phyloP scores from a whole-genome alignment of 2,113 vertebrate species.

The Tychaedon coryphoeus region DNA sequence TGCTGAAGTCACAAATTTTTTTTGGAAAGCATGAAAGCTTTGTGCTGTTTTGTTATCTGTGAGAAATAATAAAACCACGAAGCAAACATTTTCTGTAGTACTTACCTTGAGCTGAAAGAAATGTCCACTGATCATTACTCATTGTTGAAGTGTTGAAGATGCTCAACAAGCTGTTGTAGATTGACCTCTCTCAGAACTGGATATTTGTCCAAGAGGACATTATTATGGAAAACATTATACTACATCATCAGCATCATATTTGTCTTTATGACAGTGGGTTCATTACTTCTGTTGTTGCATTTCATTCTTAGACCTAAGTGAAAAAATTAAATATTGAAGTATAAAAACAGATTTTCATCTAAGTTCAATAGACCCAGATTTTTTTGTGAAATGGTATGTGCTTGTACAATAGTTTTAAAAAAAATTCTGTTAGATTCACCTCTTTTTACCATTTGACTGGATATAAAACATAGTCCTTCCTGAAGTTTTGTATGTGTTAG shows the following conservation, averaged over 20 bases:
- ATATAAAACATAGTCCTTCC: neutral
- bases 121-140: neutral
- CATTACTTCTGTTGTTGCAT: neutral
- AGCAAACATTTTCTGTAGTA: neutral
- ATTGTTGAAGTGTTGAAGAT: neutral
- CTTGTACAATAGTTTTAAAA: neutral
- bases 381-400: neutral
- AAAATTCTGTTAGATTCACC: neutral
- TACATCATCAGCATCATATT: neutral
- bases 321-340: neutral
- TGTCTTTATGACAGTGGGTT: neutral
- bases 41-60: neutral
- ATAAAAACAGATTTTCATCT: neutral
- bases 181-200: neutral
- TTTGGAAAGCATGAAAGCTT: neutral
- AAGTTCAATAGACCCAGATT: neutral
- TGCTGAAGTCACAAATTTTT: neutral
- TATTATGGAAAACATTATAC: neutral
- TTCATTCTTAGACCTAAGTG: neutral
- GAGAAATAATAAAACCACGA: neutral
- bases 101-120: neutral
- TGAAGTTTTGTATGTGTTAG: neutral
- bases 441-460: neutral
- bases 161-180: neutral
- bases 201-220: neutral